A percentile compares a stretch with the other conserved stretches of the same genome.
Conservation (phyloP, 2,113 vertebrate species). For the Dolichallabes microphthalmus region DNA sequence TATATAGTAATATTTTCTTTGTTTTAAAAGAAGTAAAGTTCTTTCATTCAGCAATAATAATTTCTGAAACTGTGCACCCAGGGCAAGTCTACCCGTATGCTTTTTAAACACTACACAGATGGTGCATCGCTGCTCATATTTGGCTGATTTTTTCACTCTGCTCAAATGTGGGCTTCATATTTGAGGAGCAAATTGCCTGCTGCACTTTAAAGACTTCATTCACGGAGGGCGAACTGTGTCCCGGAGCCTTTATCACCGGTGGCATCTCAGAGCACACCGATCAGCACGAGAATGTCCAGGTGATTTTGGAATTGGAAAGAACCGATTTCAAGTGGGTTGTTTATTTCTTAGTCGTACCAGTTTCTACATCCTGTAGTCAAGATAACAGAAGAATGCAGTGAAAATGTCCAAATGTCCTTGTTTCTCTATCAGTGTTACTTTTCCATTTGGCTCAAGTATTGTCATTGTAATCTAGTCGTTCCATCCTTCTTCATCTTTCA, state of each 20-base stretch:
- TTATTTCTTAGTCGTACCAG: neutral
- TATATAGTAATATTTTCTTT: neutral
- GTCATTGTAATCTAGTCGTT: neutral
- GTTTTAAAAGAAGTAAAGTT: neutral
- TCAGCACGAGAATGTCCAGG: neutral
- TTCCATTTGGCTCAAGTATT: neutral
- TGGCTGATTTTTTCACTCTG: neutral
- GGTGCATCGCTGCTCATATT: slow-evolving; percentile 7
- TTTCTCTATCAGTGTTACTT: neutral
- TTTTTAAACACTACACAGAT: slow-evolving; percentile 24
- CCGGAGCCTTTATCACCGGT: neutral
- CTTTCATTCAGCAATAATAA: neutral
- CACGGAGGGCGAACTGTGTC: neutral
- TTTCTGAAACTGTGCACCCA: slow-evolving; percentile 6
- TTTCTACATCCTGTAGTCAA: neutral
- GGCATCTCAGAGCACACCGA: neutral
- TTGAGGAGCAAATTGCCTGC: neutral
- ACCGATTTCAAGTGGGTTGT: neutral
- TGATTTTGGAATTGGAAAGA: slow-evolving; percentile 2
- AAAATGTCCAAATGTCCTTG: neutral
- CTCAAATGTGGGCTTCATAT: slow-evolving; percentile 15
- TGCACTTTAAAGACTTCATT: neutral
- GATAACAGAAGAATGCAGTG: neutral
- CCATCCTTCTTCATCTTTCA: neutral
- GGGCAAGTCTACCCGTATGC: slow-evolving; percentile 23